Evolutionary conservation across 1,140 invertebrate genomes (phyloP), one percentile per base, ranked within the genome.

Genomic region (Drosophila littoralis): DNA sequence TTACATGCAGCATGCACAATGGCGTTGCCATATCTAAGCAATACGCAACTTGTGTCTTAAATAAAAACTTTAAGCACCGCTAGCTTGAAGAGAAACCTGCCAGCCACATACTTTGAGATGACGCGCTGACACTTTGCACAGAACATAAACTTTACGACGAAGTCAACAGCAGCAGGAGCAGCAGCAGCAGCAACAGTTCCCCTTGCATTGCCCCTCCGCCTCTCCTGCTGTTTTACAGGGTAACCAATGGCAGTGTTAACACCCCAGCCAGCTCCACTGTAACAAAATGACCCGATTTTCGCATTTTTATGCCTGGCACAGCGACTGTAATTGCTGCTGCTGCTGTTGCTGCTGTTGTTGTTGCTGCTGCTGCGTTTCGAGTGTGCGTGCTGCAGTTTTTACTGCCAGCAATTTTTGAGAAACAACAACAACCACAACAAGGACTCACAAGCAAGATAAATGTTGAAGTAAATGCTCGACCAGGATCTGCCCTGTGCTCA

Each of bases 371-470:
- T 81, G 82, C 67, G 71, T 70, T 82, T 83, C 67, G 61, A 88
- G 83, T 83, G 76, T 88, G 83, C 84, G 76, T 89, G 84, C 84
- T 88, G 82, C 83, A 86, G 75, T 88, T 79, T 85, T 86, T 88
- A 86, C 83, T 79, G 83, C 83, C 83, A 83, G 59, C 79, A 63
- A 38, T 48, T 69, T 50, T 50, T 48, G 45, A 60, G 45, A 52
- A 70, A 45, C 50, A 45, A 42, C 48, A 48, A 68, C 22, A 28
- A 28, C 22, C 22, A 28, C 4, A 66, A 28, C 43, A 58, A 35
- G 17, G n/a, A 13, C 15, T 38, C 7, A 28, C 9, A 35, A 9
- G 3, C n/a, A 75, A 43, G 57, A 75, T 63, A 46, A 64, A 61
- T 17, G 10, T 22, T 28, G 33, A 7, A n/a, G 1, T 40, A 1